A percentile compares a stretch with the other conserved stretches of the same genome.
phyloP scores from a whole-genome alignment of 2,888 invertebrate species.

The Hirtodrosophila alboralis region DNA sequence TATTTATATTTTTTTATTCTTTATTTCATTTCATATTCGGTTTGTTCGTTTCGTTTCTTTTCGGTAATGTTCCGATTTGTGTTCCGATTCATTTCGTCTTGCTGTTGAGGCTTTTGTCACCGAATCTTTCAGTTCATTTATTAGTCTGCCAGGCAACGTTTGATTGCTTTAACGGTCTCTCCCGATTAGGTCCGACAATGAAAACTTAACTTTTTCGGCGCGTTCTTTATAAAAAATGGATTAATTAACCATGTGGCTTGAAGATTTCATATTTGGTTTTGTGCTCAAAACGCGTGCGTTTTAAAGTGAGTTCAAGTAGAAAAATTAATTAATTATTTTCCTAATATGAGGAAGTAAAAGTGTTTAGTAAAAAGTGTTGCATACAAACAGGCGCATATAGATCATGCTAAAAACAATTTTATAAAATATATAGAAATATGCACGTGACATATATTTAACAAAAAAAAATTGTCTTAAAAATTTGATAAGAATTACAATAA shows the following conservation, averaged over 20 bases:
- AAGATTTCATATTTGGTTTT: slow-evolving; percentile 1
- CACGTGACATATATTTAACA: slow-evolving; percentile 4
- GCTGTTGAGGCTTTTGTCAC: slow-evolving; percentile 41
- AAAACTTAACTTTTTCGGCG: slow-evolving; percentile 11
- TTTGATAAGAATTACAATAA: too few species aligned
- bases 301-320: slow-evolving; percentile 1
- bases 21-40: too few species aligned
- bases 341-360: slow-evolving; percentile 38
- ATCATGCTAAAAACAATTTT: not conserved
- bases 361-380: slow-evolving; percentile 25
- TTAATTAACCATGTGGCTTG: slow-evolving; percentile 25
- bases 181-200: slow-evolving; percentile 23
- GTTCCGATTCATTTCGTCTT: slow-evolving; percentile 45
- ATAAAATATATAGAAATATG: slow-evolving; percentile 1
- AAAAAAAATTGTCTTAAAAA: too few species aligned
- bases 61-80: slow-evolving; percentile 19
- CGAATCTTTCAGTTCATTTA: slow-evolving; percentile 43
- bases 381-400: slow-evolving; percentile 33
- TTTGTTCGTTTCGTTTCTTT: too few species aligned
- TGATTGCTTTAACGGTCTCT: too few species aligned
- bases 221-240: not conserved
- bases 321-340: slow-evolving; percentile 1
- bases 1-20: too few species aligned
- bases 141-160: slow-evolving; percentile 64
- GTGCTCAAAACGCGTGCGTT: not conserved